Evolutionary conservation across 2,797 vertebrate genomes (phyloP).

Genomic region (Pyrocephalus nanus): DNA sequence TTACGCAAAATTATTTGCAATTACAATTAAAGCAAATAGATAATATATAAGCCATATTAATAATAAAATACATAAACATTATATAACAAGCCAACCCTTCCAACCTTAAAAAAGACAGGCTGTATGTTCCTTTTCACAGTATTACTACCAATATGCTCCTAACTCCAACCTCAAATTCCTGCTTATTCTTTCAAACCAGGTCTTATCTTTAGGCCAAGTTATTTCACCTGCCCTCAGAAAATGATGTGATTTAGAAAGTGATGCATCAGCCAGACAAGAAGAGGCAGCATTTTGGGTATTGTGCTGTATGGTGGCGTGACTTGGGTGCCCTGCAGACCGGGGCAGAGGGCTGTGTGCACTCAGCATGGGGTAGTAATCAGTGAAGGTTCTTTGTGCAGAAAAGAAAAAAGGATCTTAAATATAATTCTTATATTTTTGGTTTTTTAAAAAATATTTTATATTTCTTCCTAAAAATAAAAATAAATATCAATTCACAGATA

Average conservation of each 20-base stretch:
- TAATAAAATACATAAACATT: neutral
- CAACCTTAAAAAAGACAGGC: neutral
- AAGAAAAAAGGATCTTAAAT: neutral
- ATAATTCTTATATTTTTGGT: neutral
- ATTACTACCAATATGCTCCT: neutral
- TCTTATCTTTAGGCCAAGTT: neutral
- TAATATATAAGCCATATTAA: neutral
- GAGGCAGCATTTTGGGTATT: neutral
- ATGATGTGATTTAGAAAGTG: neutral
- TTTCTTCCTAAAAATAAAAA: neutral
- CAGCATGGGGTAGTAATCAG: neutral
- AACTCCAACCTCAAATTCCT: neutral
- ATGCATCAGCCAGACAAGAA: neutral
- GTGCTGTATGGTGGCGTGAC: neutral
- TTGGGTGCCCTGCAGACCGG: neutral
- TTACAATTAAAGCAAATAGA: constrained; percentile 53
- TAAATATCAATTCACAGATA: neutral
- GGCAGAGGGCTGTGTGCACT: neutral
- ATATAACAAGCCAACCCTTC: neutral
- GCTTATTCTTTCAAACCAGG: neutral
- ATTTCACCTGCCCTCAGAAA: constrained; percentile 3
- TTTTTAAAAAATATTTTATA: too few relatives aligned
- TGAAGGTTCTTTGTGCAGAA: neutral
- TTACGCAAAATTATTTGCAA: constrained; percentile 52
- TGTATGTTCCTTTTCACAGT: neutral